Percentiles rank a stretch among this genome's conserved stretches.
Evolutionary conservation across 92 coral and sea anemone species (phyloP).

Genomic region (Porites cylindrica): DNA sequence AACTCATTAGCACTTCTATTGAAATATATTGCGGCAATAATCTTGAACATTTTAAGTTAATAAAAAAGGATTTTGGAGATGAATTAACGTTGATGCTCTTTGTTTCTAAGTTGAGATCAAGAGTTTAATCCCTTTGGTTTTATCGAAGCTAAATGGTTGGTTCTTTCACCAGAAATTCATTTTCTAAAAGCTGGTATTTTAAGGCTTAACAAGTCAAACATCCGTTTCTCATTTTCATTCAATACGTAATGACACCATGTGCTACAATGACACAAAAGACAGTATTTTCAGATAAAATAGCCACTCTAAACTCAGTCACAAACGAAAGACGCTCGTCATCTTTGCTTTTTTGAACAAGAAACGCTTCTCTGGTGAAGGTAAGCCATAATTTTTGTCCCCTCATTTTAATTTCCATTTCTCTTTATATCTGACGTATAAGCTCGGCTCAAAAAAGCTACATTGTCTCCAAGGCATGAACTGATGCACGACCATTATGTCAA

Average conservation of each 20-base stretch:
- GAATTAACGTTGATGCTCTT: background rate
- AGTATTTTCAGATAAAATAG: background rate
- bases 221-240: conserved; percentile 39
- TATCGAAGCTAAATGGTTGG: background rate
- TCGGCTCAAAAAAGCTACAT: too few relatives aligned
- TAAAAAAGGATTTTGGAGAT: background rate
- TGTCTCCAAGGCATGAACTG: too few relatives aligned
- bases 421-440: too few relatives aligned
- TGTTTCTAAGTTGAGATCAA: background rate
- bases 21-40: conserved; percentile 7
- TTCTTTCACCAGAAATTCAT: background rate
- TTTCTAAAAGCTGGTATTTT: background rate
- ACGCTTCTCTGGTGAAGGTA: background rate
- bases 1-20: conserved; percentile 10
- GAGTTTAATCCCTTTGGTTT: background rate
- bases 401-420: too few relatives aligned
- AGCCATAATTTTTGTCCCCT: background rate
- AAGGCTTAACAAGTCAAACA: conserved; percentile 14
- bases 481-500: too few relatives aligned
- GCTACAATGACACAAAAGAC: conserved; percentile 14
- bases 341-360: background rate
- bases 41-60: background rate
- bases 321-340: background rate
- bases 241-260: background rate
- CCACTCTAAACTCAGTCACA: background rate